Base-by-base conservation (phyloP, 2,113 vertebrate genomes). In the Odontesthes bonariensis region DNA sequence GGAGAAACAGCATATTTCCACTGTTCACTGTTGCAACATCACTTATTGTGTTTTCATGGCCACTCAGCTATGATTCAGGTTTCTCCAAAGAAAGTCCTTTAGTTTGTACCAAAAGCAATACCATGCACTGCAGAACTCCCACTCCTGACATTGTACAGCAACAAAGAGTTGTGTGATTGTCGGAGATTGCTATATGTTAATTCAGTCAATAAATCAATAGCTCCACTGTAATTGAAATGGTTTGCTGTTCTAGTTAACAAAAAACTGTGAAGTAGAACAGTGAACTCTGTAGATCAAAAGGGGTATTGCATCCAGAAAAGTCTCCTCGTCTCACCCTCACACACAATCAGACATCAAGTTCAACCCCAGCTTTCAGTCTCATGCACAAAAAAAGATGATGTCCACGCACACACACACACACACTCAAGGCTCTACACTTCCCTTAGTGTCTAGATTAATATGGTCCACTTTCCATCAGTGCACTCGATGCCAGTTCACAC, bases 371-470 rank as follows among this genome's bases (percentile, higher is more conserved):
- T 32, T 62, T 61, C 3, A 38, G 40, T 12, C 53, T 35, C 59
- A 63, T 46, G 69, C 56, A 62, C 63, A 54, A 51, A 27, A 27
- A 40, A 27, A 2, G 27, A 27, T 27, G 1, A 27, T 27, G 27
- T 27, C 10, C 54, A 57, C 57, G 35, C 14, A 11, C 33, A 64
- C 56, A 60, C 54, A 54, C 20, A 31, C 58, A 52, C 20, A 47
- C n/a, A 42, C 13, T 20, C 58, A 63, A 9, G 35, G 35, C 35
- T 38, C 35, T 3, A 38, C 35, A 38, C 47, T 73, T 82, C 73
- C 73, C 64, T 91, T 77, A 84, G 77, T 71, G 73, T 92, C 85
- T 91, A 91, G 89, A 93, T 94, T 94, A 93, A 94, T 94, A 90
- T 65, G 85, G 91, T 91, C 91, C 86, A 87, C 91, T 86, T 91